Evolutionary conservation across 2,113 vertebrate species (phyloP), one percentile per base, ranked within the genome.

Genomic region (Trichechus manatus): DNA sequence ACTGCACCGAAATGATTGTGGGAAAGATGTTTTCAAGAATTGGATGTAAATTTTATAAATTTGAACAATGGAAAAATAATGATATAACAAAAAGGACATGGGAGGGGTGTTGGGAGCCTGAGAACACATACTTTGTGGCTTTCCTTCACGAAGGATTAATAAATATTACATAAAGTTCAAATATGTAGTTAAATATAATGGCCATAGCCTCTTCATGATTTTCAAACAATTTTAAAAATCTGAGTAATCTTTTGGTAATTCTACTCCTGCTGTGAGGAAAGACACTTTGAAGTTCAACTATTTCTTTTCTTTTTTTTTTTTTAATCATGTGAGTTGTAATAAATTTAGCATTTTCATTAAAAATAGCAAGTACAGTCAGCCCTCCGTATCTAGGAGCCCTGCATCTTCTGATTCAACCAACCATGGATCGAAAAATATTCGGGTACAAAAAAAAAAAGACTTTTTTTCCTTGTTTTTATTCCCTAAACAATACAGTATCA

Each of bases 221-320:
- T 59, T 59, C 47, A 86, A 80, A 36, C 53, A 56, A 19, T 84
- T 72, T 64, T 1, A 83, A 91, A 89, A 79, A 36, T 56, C n/a
- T 44, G 23, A 39, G 9, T 81, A 59, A 86, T 68, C 25, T 66
- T 66, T 61, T 29, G 59, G 56, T 74, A 83, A 94, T 23, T 72
- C 59, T 36, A 42, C 31, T 72, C 17, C 4, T 77, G 31, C n/a
- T 78, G 9, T 44, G 42, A 70, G 81, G 64, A 81, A 85, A 80
- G 33, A 5, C n/a, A 42, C n/a, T 42, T 22, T 56, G 59, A 89
- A 33, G 44, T 64, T 68, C 5, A 61, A 7, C 27, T 17, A 27
- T 39, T 42, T 47, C 44, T 79, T 74, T 96, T 92, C 36, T 87
- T 88, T 81, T 64, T 88, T 78, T 91, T 93, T 75, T 20, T 47